Base-by-base conservation (phyloP, 2,888 invertebrate genomes). In the Cheilosia urbana region DNA sequence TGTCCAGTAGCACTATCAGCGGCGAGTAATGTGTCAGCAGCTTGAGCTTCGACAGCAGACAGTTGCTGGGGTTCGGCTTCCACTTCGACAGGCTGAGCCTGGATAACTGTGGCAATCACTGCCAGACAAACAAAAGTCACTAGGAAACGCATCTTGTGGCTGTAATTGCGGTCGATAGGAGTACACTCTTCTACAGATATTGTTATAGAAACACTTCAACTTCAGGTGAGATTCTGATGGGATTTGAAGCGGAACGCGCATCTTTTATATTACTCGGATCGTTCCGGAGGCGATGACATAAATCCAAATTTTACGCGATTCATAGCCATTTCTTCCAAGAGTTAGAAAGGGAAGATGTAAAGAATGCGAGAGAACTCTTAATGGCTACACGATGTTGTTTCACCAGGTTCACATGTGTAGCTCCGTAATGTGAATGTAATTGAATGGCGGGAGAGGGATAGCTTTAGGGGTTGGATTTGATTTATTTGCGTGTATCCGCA, bases 1-100 rank as follows among this genome's bases (percentile, higher is more conserved):
- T 89, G 89, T 82, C 89, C 89, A 57, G 81, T 85, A 65, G 87
- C 84, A 24, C 55, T 63, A 63, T 88, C 88, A 1, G 87, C 89
- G 17, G 65, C 88, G 57, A 88, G 49, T 3, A 89, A 57, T 5
- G 83, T 71, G 27, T 87, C 87, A 0, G 83, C 79, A 68, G 34
- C 42, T 51, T 79, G 4, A 7, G n/a, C 27, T 15, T 57, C 57
- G 2, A 17, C 66, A 7, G 6, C n/a, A n/a, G 73, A 30, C 1
- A 62, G 6, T 17, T 55, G 30, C 37, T 81, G 69, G 11, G 73
- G 62, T 15, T 63, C 87, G 7, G 13, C 60, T 60, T 66, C 62
- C 4, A 55, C 34, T 15, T 77, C 77, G 13, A 47, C 62, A 11
- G 87, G 87, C 11, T 58, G 42, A 19, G 87, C 88, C 65, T 78